Evolutionary conservation across 2,797 vertebrate species (phyloP), one percentile per base, ranked within the genome.

Genomic region (Malurus splendens): DNA sequence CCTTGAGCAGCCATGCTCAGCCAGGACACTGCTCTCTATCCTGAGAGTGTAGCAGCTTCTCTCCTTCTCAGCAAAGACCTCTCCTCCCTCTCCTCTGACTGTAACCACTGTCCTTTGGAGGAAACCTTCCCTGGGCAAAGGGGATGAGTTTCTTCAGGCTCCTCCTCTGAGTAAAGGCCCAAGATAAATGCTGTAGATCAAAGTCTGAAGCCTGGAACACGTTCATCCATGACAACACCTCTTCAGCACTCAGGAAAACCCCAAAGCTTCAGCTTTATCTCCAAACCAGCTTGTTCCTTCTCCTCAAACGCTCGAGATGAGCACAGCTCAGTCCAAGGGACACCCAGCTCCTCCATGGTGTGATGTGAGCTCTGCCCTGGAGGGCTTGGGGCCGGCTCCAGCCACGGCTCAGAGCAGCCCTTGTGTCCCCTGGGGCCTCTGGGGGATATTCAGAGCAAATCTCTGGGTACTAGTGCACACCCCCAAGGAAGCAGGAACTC

Each of bases 1-100:
- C 0, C 0, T 12, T 57, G 38, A 23, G 30, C 7, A 48, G 41
- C 0, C 2, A 42, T 10, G 23, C n/a, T 50, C 52, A 66, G 14
- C 10, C 51, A 65, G 32, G 32, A 36, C 39, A 12, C 25, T 36
- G 36, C 36, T 36, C 11, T 36, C 36, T 36, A 36, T 36, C 36
- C 36, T 36, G 36, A 36, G 36, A 36, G 36, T 36, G 36, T 36
- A 36, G 36, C 36, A 36, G 36, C 36, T 36, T 36, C 36, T 36
- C 36, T 36, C 36, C 36, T 36, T 36, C 36, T 76, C 50, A 64
- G 67, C 8, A 27, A 76, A 62, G 54, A 8, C 20, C 39, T 72
- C n/a, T 70, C 6, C 1, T 36, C 9, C 13, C 18, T 30, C 42
- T 78, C 38, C 48, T 61, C 38, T 24, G 27, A 8, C 39, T 77